Evolutionary conservation across 2,797 vertebrate species (phyloP), one percentile per base, ranked within the genome.

Genomic region (Streptopelia turtur): DNA sequence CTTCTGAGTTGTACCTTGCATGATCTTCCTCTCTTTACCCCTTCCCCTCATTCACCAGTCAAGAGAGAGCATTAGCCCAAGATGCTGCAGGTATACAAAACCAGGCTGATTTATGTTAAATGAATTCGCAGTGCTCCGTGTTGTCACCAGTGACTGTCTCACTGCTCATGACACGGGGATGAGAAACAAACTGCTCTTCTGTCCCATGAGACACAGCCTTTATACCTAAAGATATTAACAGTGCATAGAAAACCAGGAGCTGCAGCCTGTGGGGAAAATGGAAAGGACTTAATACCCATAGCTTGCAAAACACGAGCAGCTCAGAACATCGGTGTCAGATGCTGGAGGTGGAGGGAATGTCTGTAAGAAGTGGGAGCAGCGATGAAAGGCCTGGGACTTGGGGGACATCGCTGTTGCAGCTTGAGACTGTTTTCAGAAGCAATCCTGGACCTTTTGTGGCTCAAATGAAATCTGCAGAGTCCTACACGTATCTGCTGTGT

Each of bases 181-280:
- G 52, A 93, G 90, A 81, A 80, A 77, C 64, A 83, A 94, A 87
- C 56, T 47, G 81, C 59, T 77, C 59, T 59, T 70, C 50, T 69
- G n/a, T 71, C 72, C 77, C 90, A 56, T 0, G 50, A 72, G 90
- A 83, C 60, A 9, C 50, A 4, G 45, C 56, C 75, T 91, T 87
- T 89, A 35, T 72, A 84, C 55, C 47, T 61, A 68, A 72, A 77
- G 74, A 30, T 69, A 52, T 56, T 47, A 89, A 56, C 50, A 72
- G 37, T 30, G 52, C 69, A 27, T 65, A 84, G 87, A 82, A 55
- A 70, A 77, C 33, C 47, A 43, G 82, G 69, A 83, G 65, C 64
- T 43, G 77, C 63, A 33, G 50, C 55, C 53, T 76, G 72, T 9
- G 6, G 50, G 72, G 77, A 83, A 91, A 50, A 94, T 37, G n/a